Evolutionary conservation across 2,888 invertebrate species (phyloP).

Genomic region (Branchinecta sandiegonensis): DNA sequence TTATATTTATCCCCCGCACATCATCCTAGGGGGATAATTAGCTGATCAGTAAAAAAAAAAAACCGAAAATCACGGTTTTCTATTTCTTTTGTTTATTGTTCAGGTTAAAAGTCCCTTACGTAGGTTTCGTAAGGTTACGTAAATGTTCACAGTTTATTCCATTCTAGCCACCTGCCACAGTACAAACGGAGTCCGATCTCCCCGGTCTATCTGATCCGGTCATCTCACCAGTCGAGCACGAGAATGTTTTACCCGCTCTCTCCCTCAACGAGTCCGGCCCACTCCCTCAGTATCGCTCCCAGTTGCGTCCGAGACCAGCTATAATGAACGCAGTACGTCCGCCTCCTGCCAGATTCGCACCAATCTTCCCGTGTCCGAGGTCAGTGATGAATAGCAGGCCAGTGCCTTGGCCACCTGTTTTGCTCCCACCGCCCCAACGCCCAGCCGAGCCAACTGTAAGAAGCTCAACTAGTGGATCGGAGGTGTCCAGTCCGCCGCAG

Average conservation of each 20-base stretch:
- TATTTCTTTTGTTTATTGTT: no score
- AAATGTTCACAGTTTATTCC: background rate
- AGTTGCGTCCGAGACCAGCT: background rate
- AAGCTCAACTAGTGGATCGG: background rate
- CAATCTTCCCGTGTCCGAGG: background rate
- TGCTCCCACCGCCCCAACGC: background rate
- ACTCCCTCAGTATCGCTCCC: background rate
- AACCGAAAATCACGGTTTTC: no score
- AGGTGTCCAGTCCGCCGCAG: conserved; percentile 13
- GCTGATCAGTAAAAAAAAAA: no score
- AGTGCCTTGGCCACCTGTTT: background rate
- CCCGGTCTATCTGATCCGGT: background rate
- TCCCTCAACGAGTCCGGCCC: background rate
- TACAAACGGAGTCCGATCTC: background rate
- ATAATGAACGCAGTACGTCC: background rate
- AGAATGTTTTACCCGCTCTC: background rate
- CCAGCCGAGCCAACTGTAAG: background rate
- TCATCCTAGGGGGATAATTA: no score
- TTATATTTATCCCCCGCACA: no score
- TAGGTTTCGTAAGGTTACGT: no score
- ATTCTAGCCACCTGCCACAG: background rate
- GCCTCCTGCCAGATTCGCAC: background rate
- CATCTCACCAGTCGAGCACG: background rate
- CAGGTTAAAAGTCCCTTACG: no score
- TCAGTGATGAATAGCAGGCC: conserved; percentile 7